Evolutionary conservation across 2,797 vertebrate species (phyloP), one percentile per base, ranked within the genome.

Genomic region (Oceanodroma leucorhoa): DNA sequence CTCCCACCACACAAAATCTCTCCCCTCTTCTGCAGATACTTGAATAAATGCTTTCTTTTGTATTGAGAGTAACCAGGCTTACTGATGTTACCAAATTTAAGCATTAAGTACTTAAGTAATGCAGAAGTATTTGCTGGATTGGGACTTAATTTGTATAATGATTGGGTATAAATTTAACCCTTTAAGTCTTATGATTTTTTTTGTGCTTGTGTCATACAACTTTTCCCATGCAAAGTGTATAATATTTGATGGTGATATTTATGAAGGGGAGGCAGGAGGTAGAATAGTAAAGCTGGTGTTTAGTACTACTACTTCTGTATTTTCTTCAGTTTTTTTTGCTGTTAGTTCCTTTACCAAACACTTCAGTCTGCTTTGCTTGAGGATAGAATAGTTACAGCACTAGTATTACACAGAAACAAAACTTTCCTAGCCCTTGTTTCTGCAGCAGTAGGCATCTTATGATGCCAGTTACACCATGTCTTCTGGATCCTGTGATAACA

Each of bases 401-500:
- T 75, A 43, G 32, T 78, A 57, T 69, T 57, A 27, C n/a, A 67
- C 46, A 83, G 55, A 90, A 96, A 57, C n/a, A 57, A 41, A 80
- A 69, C 36, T 70, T 90, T 41, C 43, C 48, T 58, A 79, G 45
- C 43, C 34, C 30, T 62, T 26, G 1, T 90, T 95, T 89, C 70
- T 92, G 81, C 75, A 83, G 51, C n/a, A 58, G 58, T 89, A 92
- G 83, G 83, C 69, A 64, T 58, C 79, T 89, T 92, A 57, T 0
- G 0, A 67, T 93, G 87, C 82, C 76, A 76, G 69, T 85, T 91
- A 51, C 24, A 64, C 92, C 60, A 45, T 58, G 69, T 58, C 82
- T 91, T 87, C 75, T 93, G 89, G 57, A 92, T 96, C 27, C 86
- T 87, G 45, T 50, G 76, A 88, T 89, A 93, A 69, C 81, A 75